Evolutionary conservation across 2,888 invertebrate species (phyloP).

Genomic region (Leptinotarsa peninsularis): DNA sequence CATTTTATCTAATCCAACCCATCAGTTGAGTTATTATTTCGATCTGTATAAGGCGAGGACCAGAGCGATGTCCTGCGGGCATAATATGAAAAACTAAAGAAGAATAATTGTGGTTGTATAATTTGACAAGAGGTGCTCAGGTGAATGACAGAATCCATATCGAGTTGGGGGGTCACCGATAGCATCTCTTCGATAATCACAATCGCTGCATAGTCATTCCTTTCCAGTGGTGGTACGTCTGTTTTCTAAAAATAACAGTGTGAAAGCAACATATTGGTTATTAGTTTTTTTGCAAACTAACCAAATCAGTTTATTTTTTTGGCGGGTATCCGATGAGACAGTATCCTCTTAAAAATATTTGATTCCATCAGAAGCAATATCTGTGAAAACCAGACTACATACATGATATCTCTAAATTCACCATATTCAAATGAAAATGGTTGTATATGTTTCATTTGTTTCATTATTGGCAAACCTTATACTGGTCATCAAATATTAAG

Average conservation of each 20-base stretch:
- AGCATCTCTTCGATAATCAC: slow-evolving; percentile 59
- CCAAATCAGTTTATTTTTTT: no score
- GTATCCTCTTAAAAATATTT: no score
- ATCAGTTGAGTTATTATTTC: slow-evolving; percentile 30
- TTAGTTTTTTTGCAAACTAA: no score
- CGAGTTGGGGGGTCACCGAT: slow-evolving; percentile 65
- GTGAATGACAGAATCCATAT: slow-evolving; percentile 63
- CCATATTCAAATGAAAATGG: no score
- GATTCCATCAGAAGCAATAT: no score
- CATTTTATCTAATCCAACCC: slow-evolving; percentile 33
- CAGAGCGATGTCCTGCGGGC: slow-evolving; percentile 41
- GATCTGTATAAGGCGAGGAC: slow-evolving; percentile 41
- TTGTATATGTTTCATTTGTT: no score
- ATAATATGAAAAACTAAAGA: slow-evolving; percentile 44
- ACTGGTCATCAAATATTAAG: no score
- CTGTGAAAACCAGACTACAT: no score
- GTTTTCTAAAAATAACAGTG: not conserved
- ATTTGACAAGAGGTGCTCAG: slow-evolving; percentile 64
- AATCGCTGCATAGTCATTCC: slow-evolving; percentile 58
- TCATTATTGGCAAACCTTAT: no score
- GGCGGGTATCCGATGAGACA: no score
- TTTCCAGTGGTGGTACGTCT: slow-evolving; percentile 27
- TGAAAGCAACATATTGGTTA: no score
- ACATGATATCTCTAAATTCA: no score
- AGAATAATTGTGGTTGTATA: slow-evolving; percentile 60